Conservation (phyloP, 2,113 vertebrate species). For the Pipa parva region DNA sequence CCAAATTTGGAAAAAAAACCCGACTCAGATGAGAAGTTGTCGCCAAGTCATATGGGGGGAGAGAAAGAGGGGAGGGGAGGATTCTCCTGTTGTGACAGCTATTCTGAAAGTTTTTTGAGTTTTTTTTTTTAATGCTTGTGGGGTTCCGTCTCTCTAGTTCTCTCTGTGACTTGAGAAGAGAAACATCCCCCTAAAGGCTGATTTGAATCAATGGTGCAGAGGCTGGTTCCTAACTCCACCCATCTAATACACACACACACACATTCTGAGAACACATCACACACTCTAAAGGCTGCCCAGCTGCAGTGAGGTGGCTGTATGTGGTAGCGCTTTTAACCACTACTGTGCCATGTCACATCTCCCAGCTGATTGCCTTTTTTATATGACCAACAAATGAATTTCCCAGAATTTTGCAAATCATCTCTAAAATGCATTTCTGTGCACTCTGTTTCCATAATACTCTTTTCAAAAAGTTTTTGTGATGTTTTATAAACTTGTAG, state of each 20-base stretch:
- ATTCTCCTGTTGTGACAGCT: constrained; percentile 31
- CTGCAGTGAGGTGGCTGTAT: constrained; percentile 17
- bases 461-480: too few species aligned
- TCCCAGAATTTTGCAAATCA: too few species aligned
- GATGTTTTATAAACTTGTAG: too few species aligned
- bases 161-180: constrained; percentile 34
- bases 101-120: constrained; percentile 29
- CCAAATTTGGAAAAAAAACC: constrained; percentile 36
- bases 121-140: constrained; percentile 18
- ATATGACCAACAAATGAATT: too few species aligned
- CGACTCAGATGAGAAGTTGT: constrained; percentile 28
- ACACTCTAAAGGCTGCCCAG: constrained; percentile 29
- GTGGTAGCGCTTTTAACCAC: constrained; percentile 14
- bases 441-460: too few species aligned
- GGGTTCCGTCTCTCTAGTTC: constrained; percentile 30
- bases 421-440: too few species aligned
- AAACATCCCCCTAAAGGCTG: constrained; percentile 36
- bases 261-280: constrained; percentile 5
- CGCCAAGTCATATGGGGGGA: constrained; percentile 21
- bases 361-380: too few species aligned
- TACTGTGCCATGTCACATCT: background rate
- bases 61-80: constrained; percentile 6
- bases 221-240: constrained; percentile 27
- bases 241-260: constrained; percentile 20
- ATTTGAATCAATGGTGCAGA: constrained; percentile 40